These are phyloP conservation scores for Microcebus lehilahytsara DNA, from an alignment of 2,113 vertebrate species.

Conservation along the genomic window DNA sequence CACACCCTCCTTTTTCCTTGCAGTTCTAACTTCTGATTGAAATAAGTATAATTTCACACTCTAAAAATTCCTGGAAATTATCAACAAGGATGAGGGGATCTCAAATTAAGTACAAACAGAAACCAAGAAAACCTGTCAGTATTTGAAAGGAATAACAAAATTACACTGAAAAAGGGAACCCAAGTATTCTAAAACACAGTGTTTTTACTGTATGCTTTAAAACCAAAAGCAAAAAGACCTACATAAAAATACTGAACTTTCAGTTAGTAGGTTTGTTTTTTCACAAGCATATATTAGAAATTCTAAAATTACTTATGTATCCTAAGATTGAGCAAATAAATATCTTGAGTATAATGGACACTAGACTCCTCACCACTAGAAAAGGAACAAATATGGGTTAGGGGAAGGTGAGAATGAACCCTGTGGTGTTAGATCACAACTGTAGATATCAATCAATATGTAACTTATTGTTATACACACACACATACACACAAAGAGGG, in stretches of 20 bases:
- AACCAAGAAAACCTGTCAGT: neutral
- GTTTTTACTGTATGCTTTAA: conserved; percentile 6
- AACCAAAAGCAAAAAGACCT: neutral
- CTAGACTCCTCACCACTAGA: neutral
- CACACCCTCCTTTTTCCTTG: neutral
- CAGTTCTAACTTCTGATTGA: conserved; percentile 14
- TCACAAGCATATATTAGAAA: neutral
- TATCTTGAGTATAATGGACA: neutral
- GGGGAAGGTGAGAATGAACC: neutral
- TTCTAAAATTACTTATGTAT: conserved; percentile 3
- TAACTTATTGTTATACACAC: neutral
- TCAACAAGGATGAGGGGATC: neutral
- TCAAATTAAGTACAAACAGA: conserved; percentile 25
- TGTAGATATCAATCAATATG: neutral
- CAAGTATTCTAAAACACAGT: neutral
- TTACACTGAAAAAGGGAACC: neutral
- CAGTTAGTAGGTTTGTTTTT: neutral
- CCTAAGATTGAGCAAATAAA: neutral
- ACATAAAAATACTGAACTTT: conserved; percentile 15
- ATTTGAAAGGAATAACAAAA: conserved; percentile 38
- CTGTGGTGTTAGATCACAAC: neutral
- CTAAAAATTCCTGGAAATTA: conserved; percentile 7
- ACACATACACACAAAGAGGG: neutral
- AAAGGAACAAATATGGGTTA: neutral
- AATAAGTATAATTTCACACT: conserved; percentile 32